Percentiles rank a stretch among this genome's conserved stretches.
These are phyloP conservation scores for Ricordea florida DNA, from an alignment of 92 coral and sea anemone species.

Conservation along the genomic window DNA sequence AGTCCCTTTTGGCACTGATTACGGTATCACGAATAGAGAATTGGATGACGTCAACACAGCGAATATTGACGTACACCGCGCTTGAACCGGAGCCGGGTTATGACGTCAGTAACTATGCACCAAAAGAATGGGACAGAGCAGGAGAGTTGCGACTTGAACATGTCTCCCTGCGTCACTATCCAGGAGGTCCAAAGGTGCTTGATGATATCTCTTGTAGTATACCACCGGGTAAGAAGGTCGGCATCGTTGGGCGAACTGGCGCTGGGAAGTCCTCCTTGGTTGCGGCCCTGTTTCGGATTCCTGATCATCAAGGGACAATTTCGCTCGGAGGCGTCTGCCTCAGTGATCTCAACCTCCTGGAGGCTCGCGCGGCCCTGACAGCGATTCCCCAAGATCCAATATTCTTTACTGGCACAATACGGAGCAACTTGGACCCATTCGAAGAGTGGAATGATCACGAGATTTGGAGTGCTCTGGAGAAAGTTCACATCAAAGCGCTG, in stretches of 20 bases:
- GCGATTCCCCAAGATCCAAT: conserved; percentile 2
- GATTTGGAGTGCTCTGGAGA: not conserved
- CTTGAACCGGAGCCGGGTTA: conserved; percentile 25
- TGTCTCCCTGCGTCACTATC: not conserved
- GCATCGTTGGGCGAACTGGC: conserved; percentile 6
- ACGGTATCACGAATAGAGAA: not conserved
- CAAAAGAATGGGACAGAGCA: not conserved
- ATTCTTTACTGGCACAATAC: not conserved
- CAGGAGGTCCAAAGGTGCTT: not conserved
- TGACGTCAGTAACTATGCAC: not conserved
- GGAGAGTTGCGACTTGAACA: not conserved
- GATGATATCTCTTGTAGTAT: not conserved
- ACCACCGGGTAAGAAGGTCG: not conserved
- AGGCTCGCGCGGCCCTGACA: not conserved
- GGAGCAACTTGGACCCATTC: conserved; percentile 2
- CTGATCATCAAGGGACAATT: not conserved
- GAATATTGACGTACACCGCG: not conserved
- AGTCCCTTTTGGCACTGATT: not conserved
- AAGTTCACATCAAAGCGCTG: not conserved
- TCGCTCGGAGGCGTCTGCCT: not conserved
- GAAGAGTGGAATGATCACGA: not conserved
- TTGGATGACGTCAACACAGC: conserved; percentile 13
- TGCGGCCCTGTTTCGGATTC: not conserved
- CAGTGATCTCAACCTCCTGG: not conserved
- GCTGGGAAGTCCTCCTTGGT: conserved; percentile 8